These are phyloP conservation scores for Boleophthalmus pectinirostris DNA, from an alignment of 2,113 vertebrate species.

Conservation along the genomic window DNA sequence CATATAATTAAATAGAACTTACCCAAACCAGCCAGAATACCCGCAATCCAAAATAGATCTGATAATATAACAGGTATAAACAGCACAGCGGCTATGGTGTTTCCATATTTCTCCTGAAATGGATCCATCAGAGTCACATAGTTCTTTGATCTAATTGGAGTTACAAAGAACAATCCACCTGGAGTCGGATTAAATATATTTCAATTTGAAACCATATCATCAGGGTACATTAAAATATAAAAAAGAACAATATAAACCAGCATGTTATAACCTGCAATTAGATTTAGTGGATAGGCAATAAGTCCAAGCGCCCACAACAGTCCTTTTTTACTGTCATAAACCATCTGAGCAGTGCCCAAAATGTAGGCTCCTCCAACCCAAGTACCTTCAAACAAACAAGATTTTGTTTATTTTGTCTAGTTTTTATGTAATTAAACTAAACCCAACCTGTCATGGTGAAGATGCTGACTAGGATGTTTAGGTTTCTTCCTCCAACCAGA, in stretches of 20 bases:
- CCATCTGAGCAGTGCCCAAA: slow-evolving; percentile 74
- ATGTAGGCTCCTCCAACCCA: slow-evolving; percentile 82
- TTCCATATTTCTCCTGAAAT: slow-evolving; percentile 76
- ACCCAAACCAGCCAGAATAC: slow-evolving; percentile 77
- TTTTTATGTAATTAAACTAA: too few relatives aligned
- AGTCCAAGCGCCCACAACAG: slow-evolving; percentile 73
- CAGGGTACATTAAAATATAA: too few relatives aligned
- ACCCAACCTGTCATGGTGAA: slow-evolving; percentile 53
- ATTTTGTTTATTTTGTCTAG: too few relatives aligned
- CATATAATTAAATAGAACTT: slow-evolving; percentile 17
- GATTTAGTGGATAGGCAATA: not conserved
- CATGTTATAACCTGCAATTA: too few relatives aligned
- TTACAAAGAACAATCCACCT: slow-evolving; percentile 78
- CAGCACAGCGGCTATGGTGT: slow-evolving; percentile 65
- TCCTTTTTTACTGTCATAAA: slow-evolving; percentile 76
- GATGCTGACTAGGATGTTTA: slow-evolving; percentile 71
- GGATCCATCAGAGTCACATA: slow-evolving; percentile 80
- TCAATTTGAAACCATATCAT: too few relatives aligned
- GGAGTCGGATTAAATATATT: too few relatives aligned
- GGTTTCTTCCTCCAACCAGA: slow-evolving; percentile 75
- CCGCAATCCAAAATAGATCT: slow-evolving; percentile 80
- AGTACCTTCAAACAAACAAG: slow-evolving; percentile 60
- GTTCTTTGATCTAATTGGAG: slow-evolving; percentile 75
- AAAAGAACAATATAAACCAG: too few relatives aligned
- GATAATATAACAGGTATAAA: slow-evolving; percentile 75